Evolutionary conservation across 2,113 vertebrate genomes (phyloP).

Genomic region (Fulmarus glacialis): DNA sequence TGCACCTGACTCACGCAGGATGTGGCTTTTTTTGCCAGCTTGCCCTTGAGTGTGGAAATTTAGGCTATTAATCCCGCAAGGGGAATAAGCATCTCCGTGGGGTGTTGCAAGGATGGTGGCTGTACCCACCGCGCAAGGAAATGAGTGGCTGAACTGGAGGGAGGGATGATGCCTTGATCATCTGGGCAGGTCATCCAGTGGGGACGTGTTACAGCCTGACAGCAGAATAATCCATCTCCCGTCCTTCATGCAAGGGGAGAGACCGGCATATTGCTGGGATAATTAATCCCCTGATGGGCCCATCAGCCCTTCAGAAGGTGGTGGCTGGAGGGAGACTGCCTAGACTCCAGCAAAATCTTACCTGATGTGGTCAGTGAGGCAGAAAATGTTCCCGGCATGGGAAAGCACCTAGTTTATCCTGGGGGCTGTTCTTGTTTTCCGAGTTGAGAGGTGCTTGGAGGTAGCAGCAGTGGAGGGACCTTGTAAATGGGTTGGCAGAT

Average conservation of each 20-base stretch:
- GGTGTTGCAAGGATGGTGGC: neutral
- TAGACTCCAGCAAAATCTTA: neutral
- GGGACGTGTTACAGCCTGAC: neutral
- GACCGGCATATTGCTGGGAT: neutral
- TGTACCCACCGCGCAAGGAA: neutral
- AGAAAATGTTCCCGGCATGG: neutral
- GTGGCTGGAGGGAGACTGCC: neutral
- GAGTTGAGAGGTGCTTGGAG: neutral
- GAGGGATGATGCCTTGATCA: neutral
- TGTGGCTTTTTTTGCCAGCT: neutral
- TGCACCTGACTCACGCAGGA: slow-evolving; percentile 51
- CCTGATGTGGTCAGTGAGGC: rapidly evolving
- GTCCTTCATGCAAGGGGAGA: neutral
- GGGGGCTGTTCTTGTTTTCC: neutral
- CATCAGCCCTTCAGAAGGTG: neutral
- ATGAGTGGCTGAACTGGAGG: neutral
- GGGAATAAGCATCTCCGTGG: neutral
- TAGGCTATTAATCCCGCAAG: neutral
- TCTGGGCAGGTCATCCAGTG: rapidly evolving
- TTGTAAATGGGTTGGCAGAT: neutral
- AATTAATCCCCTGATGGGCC: neutral
- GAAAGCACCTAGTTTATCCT: neutral
- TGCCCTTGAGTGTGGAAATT: neutral
- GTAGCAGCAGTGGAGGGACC: neutral
- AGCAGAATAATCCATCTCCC: neutral